A percentile compares a stretch with the other conserved stretches of the same genome.
Conservation (phyloP, 2,113 vertebrate species). For the Sylvietta virens region DNA sequence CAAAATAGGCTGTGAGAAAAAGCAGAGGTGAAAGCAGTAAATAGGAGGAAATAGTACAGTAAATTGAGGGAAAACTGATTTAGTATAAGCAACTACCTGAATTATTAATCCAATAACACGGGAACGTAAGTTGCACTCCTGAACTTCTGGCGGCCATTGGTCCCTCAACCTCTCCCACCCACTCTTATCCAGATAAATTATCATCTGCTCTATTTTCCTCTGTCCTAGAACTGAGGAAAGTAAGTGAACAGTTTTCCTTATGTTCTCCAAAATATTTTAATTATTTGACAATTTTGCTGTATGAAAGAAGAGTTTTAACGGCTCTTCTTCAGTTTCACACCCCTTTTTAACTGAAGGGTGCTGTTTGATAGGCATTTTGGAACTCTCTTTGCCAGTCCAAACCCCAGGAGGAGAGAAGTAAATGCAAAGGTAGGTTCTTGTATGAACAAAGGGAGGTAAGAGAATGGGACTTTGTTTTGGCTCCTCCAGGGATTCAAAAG, state of each 20-base stretch:
- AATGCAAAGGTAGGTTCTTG: constrained; percentile 76
- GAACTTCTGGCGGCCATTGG: neutral
- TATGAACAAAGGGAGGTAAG: neutral
- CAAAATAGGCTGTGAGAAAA: neutral
- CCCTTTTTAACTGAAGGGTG: neutral
- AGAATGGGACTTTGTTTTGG: neutral
- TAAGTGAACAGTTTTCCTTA: neutral
- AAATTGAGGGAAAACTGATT: neutral
- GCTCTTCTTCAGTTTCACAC: neutral
- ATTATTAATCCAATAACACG: neutral
- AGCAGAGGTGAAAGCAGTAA: neutral
- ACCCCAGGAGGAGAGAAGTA: constrained; percentile 73
- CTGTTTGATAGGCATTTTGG: constrained; percentile 74
- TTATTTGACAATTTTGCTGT: neutral
- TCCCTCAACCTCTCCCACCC: neutral
- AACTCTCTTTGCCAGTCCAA: constrained; percentile 68
- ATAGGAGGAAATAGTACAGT: neutral
- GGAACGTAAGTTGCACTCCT: neutral
- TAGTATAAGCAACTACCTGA: neutral
- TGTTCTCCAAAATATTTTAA: neutral
- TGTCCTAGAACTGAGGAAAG: neutral
- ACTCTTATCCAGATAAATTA: neutral
- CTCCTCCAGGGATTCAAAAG: neutral
- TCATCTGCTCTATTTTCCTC: neutral
- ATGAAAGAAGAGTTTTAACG: neutral